These are phyloP conservation scores for Ferrisia virgata DNA, from an alignment of 2,888 invertebrate species.

Conservation along the genomic window DNA sequence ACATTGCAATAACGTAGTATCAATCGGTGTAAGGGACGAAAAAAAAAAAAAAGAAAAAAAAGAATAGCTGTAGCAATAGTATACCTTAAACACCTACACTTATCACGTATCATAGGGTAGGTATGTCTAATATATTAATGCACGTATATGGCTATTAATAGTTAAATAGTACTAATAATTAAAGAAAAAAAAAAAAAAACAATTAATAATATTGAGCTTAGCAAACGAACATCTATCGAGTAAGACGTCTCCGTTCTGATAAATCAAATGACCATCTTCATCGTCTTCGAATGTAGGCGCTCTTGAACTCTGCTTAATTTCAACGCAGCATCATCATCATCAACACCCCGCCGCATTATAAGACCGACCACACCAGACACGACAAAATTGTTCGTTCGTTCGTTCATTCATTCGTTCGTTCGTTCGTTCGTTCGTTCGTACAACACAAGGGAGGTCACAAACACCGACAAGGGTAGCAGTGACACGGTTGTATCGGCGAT, in stretches of 20 bases:
- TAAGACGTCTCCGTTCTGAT: constrained; percentile 97
- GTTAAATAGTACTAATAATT: neutral
- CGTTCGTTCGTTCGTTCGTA: no score
- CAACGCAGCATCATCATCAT: constrained; percentile 19
- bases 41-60: neutral
- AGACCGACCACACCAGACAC: constrained; percentile 28
- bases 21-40: no score
- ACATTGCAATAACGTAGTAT: neutral
- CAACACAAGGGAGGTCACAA: constrained; percentile 1
- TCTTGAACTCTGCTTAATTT: constrained; percentile 65
- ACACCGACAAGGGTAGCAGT: constrained; percentile 10
- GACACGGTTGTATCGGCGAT: constrained; percentile 1
- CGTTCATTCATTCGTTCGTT: no score
- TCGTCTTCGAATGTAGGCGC: constrained; percentile 97
- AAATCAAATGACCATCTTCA: constrained; percentile 99
- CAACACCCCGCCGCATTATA: constrained; percentile 19
- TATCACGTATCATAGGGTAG: neutral
- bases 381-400: constrained; percentile 25
- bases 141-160: neutral
- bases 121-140: neutral
- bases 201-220: constrained; percentile 36
- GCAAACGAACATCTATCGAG: constrained; percentile 96
- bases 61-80: neutral
- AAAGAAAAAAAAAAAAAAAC: neutral
- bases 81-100: neutral